Conservation (phyloP, 2,113 vertebrate species). For the Meleagris gallopavo region DNA sequence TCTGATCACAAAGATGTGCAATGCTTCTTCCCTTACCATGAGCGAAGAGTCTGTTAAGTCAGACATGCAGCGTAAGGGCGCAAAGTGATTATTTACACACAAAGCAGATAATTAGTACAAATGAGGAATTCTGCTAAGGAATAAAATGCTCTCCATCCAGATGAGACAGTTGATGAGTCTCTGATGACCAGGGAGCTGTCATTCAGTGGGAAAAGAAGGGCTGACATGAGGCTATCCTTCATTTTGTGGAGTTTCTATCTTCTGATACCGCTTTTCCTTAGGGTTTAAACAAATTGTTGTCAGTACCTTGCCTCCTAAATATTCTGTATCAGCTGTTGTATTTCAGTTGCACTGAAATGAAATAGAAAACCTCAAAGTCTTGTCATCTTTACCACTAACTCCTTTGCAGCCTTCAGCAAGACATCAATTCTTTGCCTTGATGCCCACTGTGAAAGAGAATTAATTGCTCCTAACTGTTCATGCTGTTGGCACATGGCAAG, state of each 20-base stretch:
- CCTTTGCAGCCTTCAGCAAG: neutral
- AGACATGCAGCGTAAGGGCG: neutral
- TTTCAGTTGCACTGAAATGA: neutral
- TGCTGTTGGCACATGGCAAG: neutral
- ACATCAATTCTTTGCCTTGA: neutral
- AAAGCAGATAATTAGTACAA: neutral
- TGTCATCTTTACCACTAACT: neutral
- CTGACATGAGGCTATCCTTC: neutral
- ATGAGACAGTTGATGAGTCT: neutral
- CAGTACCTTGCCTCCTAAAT: neutral
- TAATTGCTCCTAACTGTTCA: neutral
- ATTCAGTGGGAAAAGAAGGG: neutral
- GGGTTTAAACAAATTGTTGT: neutral
- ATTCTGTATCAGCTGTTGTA: neutral
- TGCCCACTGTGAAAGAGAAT: neutral
- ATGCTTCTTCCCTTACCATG: neutral
- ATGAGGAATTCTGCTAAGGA: neutral
- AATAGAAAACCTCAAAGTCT: neutral
- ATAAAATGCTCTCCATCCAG: neutral
- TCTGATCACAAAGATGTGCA: neutral
- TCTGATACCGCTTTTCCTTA: neutral
- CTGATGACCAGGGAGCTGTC: neutral
- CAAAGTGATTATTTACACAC: neutral
- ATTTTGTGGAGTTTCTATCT: neutral
- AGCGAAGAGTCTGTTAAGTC: neutral